Base-by-base conservation (phyloP, 2,113 vertebrate species). In the Stercorarius parasiticus region DNA sequence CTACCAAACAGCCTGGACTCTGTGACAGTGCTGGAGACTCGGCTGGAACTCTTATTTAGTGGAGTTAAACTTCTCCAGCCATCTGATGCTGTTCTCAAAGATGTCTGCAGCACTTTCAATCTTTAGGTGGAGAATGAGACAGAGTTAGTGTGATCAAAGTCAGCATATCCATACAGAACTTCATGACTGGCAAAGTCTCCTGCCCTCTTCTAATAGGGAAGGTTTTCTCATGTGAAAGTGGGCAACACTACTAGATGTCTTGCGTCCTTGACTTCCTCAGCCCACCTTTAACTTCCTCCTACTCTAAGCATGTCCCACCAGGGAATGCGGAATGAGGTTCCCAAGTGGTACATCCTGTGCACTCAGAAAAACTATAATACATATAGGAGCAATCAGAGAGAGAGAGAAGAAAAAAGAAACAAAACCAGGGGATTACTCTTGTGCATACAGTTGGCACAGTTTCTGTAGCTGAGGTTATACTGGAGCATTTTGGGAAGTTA, bases 401-500 rank as follows among this genome's bases (percentile, higher is more conserved):
- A 70, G 47, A 79, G 47, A 73, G 40, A 23, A 18, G 4, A 25
- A 76, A 59, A 32, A 62, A 58, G 30, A 86, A 94, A 62, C 38
- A 83, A 86, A 81, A 27, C 11, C 12, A 38, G 34, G 56, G 78
- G 66, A 88, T 93, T 91, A 94, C 53, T 71, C 94, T 56, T 88
- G 67, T 86, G 56, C 70, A 59, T 92, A 93, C 61, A 84, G 42
- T 15, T 97, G 96, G 90, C 95, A 97, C 77, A 71, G 85, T 95
- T 95, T 97, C 93, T 86, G 90, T 52, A 85, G 66, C 73, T 64
- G 87, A 92, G 38, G 82, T 94, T 95, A 55, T 49, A 47, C 76
- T 88, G 86, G 32, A 93, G 64, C 88, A 91, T 91, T 97, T 97
- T 69, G 59, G 73, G 80, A 88, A 93, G 80, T 94, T 97, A 96